Conservation (phyloP, 2,888 invertebrate genomes). For the Capitulum mitella region DNA sequence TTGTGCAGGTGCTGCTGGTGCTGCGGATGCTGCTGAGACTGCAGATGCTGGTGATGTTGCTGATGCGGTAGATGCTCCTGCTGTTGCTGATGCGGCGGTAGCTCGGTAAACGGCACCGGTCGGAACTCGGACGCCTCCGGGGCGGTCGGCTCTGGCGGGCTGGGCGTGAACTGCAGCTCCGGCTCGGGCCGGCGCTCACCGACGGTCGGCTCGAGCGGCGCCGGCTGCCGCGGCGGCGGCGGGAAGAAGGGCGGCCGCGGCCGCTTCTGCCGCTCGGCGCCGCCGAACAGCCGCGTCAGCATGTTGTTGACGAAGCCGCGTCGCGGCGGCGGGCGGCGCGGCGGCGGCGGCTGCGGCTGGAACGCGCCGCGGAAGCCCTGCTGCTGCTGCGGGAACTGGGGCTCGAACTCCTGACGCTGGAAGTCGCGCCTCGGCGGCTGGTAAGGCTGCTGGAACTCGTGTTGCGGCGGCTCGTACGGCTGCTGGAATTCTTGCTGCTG, state of each 20-base stretch:
- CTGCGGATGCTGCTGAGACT: not conserved
- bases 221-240: not conserved
- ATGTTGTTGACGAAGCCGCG: constrained; percentile 2
- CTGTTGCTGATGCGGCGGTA: not conserved
- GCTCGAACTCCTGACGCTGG: too few relatives aligned
- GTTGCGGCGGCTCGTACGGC: not conserved
- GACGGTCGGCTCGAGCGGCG: not conserved
- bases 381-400: too few relatives aligned
- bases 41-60: not conserved
- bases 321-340: not conserved
- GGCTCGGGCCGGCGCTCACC: not conserved
- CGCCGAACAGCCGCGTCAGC: constrained; percentile 7
- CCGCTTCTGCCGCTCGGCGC: not conserved
- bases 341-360: not conserved
- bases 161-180: not conserved
- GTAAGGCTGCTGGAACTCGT: not conserved
- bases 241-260: not conserved
- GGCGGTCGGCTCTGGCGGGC: not conserved
- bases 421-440: not conserved
- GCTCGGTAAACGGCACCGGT: not conserved
- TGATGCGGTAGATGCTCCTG: not conserved
- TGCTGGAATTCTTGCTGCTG: not conserved
- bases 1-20: not conserved
- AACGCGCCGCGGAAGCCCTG: not conserved
- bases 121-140: not conserved